A percentile compares a stretch with the other conserved stretches of the same genome.
These are phyloP conservation scores for Scaptomyza caliginosa DNA, from an alignment of 2,888 invertebrate genomes.

Conservation along the genomic window DNA sequence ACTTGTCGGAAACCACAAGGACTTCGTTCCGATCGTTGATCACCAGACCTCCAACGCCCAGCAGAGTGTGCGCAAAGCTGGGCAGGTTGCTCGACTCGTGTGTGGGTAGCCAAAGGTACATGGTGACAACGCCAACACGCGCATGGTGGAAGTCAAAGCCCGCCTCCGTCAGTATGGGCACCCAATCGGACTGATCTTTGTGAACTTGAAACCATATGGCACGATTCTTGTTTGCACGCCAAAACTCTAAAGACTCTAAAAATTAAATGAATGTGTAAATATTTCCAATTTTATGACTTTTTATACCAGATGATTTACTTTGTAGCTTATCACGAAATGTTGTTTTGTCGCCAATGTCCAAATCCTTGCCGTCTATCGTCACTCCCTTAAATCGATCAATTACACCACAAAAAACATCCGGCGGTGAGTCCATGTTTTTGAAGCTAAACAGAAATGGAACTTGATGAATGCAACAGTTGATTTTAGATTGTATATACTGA, in stretches of 20 bases:
- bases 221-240: constrained; percentile 87
- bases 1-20: constrained; percentile 91
- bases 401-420: constrained; percentile 84
- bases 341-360: constrained; percentile 84
- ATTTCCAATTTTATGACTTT: neutral
- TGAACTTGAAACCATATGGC: constrained; percentile 93
- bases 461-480: neutral
- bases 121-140: constrained; percentile 89
- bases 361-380: constrained; percentile 85
- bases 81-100: constrained; percentile 88
- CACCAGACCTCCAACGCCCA: constrained; percentile 94
- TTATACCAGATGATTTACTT: constrained; percentile 33
- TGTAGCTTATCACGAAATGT: constrained; percentile 84
- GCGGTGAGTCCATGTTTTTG: constrained; percentile 70
- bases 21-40: constrained; percentile 89
- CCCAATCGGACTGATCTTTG: constrained; percentile 89
- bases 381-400: constrained; percentile 90
- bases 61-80: constrained; percentile 89
- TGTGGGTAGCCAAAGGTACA: constrained; percentile 92
- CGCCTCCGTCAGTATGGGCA: constrained; percentile 90
- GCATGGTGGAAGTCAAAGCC: constrained; percentile 96
- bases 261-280: neutral
- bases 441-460: constrained; percentile 23
- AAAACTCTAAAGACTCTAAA: constrained; percentile 88
- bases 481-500: neutral